Base-by-base conservation (phyloP, 2,888 invertebrate genomes). In the Phalangium opilio region DNA sequence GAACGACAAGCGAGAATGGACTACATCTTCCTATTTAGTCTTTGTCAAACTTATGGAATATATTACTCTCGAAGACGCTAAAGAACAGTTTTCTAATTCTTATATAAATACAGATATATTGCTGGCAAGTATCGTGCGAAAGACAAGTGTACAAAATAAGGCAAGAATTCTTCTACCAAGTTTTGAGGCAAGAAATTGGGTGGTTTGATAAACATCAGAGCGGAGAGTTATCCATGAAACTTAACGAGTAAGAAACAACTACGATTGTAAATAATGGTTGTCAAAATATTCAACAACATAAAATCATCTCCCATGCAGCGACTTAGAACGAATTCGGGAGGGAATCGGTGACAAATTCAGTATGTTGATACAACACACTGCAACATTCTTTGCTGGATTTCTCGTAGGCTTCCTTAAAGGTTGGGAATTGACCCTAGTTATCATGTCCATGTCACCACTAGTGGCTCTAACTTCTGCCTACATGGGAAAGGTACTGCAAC, bases 351-450 rank as follows among this genome's bases (percentile, higher is more conserved):
- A 72, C 59, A 72, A 72, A 52, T 59, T 70, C 44, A 66, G 63
- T n/a, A 58, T 67, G 55, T 63, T 69, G 49, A 55, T 71, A 10
- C 67, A 69, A 51, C 65, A 62, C 59, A 41, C 61, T 2, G 57
- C 67, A 15, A 64, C 69, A 10, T 70, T 70, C 55, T 11, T 70
- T 3, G 60, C 65, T 33, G 69, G 70, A 2, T 67, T 69, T 52
- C 56, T 63, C 19, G 64, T 73, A 36, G 71, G 71, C 1, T 70
- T 72, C 58, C 54, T 65, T 47, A 66, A 64, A 45, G 65, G 69
- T 52, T 75, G 73, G 73, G 67, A 72, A 55, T 63, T 75, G 57
- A 71, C 73, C 0, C 59, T 75, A 7, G 71, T 74, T 3, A 69
- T 73, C 60, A 62, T 73, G 60, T 65, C 71, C 0, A 61, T 73